Evolutionary conservation across 2,888 invertebrate genomes (phyloP).

Genomic region (Limnephilus rhombicus): DNA sequence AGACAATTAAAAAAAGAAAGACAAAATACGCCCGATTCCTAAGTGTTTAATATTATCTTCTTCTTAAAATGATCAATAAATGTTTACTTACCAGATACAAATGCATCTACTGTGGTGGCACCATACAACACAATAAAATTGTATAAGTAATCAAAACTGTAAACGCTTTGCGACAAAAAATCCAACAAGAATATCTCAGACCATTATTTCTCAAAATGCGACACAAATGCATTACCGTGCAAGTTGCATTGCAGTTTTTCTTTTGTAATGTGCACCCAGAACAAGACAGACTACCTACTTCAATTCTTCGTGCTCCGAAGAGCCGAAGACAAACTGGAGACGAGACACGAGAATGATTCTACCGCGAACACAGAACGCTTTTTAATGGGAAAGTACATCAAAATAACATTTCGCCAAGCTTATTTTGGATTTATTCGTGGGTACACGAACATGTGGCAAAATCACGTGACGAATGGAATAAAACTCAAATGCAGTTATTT

Average conservation of each 20-base stretch:
- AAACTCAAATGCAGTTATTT: no score
- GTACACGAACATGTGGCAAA: background rate
- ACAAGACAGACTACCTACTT: background rate
- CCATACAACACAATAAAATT: background rate
- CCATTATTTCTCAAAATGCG: background rate
- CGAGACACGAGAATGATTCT: background rate
- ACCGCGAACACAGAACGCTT: background rate
- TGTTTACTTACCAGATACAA: no score
- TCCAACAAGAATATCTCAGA: background rate
- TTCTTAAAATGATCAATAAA: no score
- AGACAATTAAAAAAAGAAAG: no score
- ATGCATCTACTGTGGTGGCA: no score
- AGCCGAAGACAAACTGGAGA: background rate
- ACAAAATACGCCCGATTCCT: no score
- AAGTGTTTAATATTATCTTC: no score
- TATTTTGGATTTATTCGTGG: background rate
- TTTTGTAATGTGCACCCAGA: background rate
- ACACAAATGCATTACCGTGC: background rate
- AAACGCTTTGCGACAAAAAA: background rate
- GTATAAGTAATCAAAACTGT: background rate
- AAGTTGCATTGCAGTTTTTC: background rate
- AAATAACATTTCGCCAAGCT: background rate
- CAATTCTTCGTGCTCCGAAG: background rate
- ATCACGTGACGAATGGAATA: background rate
- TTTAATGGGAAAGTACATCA: constrained; percentile 1